Base-by-base conservation (phyloP, 2,888 invertebrate genomes). In the Sepioteuthis lessoniana region DNA sequence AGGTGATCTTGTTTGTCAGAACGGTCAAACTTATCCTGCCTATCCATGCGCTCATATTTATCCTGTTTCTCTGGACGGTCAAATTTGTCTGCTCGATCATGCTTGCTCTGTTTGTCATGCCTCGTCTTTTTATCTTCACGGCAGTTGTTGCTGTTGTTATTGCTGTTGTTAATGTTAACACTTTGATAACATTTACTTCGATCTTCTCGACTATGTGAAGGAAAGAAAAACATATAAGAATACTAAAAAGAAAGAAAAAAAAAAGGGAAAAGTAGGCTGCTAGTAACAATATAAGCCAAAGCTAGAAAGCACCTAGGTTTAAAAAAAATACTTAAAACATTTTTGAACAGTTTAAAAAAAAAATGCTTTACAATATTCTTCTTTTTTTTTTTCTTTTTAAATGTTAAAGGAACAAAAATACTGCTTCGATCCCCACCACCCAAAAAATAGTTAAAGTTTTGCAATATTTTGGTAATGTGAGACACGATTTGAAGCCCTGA, bases 51-150 rank as follows among this genome's bases (percentile, higher is more conserved):
- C 10, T 92, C 92, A 92, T 47, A 92, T 42, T 92, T 92, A 47
- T 92, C 92, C n/a, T 42, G n/a, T 42, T 92, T 92, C 10, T 92
- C 92, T 47, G 42, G 92, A 47, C 92, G 92, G 38, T 92, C 92
- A 92, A 92, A 92, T 42, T 92, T 92, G 92, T 92, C 92, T n/a
- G n/a, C 31, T 31, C 92, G 42, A 42, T 92, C 92, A 92, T 92
- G 92, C 47, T 92, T 92, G 92, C n/a, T 47, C 46, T 92, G 92
- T 92, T 92, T 92, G 47, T 92, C 92, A 38, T 92, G 92, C 28
- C 92, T 92, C 21, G 92, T n/a, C 31, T 92, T 92, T 47, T 92
- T 92, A 47, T 92, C 92, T 47, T 92, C 92, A 13, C 92, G 92
- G n/a, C 92, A 92, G 31, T 92, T 92, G 92, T 91, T 91, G 37